Evolutionary conservation across 2,797 vertebrate genomes (phyloP), one percentile per base, ranked within the genome.

Genomic region (Anguilla obscura): DNA sequence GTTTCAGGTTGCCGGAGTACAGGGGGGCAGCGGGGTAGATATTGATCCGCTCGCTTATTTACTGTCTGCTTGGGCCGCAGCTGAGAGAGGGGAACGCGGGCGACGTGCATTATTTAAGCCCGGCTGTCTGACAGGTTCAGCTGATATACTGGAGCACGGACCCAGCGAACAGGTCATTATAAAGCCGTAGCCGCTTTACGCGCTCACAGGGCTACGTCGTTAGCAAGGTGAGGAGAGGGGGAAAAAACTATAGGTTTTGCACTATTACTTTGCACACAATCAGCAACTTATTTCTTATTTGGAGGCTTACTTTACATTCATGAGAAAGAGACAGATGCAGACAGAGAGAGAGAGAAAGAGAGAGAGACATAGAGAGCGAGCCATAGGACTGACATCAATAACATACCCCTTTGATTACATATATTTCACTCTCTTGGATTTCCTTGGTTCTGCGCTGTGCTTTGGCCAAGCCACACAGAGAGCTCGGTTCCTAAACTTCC

Each of bases 101-200:
- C 66, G 2, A 21, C 1, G 40, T 7, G 12, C 45, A 76, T 50
- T 74, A 52, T 71, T 54, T 74, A 52, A 52, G 66, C 66, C 85
- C 18, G 48, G 66, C 45, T 76, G 66, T 56, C 69, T 71, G 63
- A 74, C 48, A 12, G 54, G 85, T 30, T 52, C 40, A 74, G 66
- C 85, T 74, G 40, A 52, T 71, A n/a, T 52, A 27, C 50, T 33
- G 45, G n/a, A n/a, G 79, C 21, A 21, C 1, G 40, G 63, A 45
- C 50, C 24, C 36, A 27, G 48, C 18, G n/a, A 76, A 52, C 50
- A 54, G 66, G 50, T 86, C 69, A 24, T 86, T 86, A 74, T 54
- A 50, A 86, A 30, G 24, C 85, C 12, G n/a, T 52, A 86, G 85
- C n/a, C 24, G 1, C 45, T 52, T 45, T 27, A 21, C 52, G 60